Base-by-base conservation (phyloP, 2,113 vertebrate species). In the Eptesicus fuscus region DNA sequence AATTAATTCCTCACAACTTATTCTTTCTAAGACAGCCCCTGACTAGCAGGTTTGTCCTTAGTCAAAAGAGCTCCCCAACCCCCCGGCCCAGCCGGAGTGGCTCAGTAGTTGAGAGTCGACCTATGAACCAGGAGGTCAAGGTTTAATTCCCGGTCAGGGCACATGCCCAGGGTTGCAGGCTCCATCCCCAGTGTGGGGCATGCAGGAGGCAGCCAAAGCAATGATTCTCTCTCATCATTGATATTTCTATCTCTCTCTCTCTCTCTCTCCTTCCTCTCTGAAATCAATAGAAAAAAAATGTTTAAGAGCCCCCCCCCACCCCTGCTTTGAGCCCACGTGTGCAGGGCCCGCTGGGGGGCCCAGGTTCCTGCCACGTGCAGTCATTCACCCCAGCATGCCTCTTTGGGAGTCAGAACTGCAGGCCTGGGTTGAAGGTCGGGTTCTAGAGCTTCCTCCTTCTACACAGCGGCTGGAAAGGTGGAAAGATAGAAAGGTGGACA, bases 341-440 rank as follows among this genome's bases (percentile, higher is more conserved):
- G 30, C 49, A 7, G 51, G 71, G 35, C 65, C 77, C 9, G 18
- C 74, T 25, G 20, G 18, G n/a, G 42, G 35, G 2, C 20, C 30
- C 0, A 0, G 37, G 9, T 37, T 73, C 25, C 23, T 0, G 0
- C 17, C 25, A 28, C 0, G 2, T 13, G 2, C 22, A 1, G 5
- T 11, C 10, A 13, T 51, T 23, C 49, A 22, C n/a, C 82, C 76
- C 44, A 18, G 4, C 35, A 56, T 32, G 4, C 63, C 56, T 78
- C n/a, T 92, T 40, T 20, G 12, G 63, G 59, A 30, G 22, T 67
- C 23, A 61, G 23, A 85, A n/a, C 69, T 59, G 28, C 49, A 83
- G 71, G 30, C 3, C 13, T n/a, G 44, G 13, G 32, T 13, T 44
- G 69, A 11, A 51, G 69, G 18, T 23, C 0, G 1, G 32, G 28